Percentiles rank a stretch among this genome's conserved stretches.
Evolutionary conservation across 2,797 vertebrate species (phyloP).

Genomic region (Sebastes minor): DNA sequence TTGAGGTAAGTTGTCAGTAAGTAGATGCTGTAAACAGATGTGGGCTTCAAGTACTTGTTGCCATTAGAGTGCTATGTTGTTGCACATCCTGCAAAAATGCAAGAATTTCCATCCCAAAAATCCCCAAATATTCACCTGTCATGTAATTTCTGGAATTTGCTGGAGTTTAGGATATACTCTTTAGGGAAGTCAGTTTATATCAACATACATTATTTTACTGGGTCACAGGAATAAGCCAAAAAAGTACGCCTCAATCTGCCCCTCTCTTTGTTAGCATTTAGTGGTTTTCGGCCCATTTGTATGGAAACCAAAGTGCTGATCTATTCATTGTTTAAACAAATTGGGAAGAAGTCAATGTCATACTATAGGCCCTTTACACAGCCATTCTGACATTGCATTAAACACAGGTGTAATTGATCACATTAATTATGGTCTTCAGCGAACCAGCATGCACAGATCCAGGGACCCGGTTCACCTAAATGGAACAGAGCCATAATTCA

Average conservation of each 20-base stretch:
- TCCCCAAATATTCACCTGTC: not conserved
- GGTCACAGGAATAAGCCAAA: not conserved
- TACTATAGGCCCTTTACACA: too few relatives aligned
- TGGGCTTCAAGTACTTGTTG: not conserved
- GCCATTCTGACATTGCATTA: too few relatives aligned
- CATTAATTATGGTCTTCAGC: too few relatives aligned
- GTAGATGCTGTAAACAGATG: not conserved
- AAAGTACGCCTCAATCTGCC: not conserved
- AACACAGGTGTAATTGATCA: too few relatives aligned
- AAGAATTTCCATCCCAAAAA: not conserved
- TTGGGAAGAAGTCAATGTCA: not conserved
- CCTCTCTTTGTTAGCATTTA: not conserved
- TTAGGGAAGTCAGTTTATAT: not conserved
- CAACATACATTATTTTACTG: not conserved
- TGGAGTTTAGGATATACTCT: not conserved
- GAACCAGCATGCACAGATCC: too few relatives aligned
- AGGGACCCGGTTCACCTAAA: rapidly evolving
- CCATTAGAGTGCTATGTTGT: not conserved
- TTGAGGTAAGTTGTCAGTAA: not conserved
- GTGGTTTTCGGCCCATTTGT: not conserved
- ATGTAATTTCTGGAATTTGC: not conserved
- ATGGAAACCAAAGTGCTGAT: not conserved
- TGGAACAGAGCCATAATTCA: too few relatives aligned
- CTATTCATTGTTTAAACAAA: not conserved
- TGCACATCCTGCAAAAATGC: not conserved